phyloP scores from a whole-genome alignment of 1,140 invertebrate species.

The Kradibia gibbosae region DNA sequence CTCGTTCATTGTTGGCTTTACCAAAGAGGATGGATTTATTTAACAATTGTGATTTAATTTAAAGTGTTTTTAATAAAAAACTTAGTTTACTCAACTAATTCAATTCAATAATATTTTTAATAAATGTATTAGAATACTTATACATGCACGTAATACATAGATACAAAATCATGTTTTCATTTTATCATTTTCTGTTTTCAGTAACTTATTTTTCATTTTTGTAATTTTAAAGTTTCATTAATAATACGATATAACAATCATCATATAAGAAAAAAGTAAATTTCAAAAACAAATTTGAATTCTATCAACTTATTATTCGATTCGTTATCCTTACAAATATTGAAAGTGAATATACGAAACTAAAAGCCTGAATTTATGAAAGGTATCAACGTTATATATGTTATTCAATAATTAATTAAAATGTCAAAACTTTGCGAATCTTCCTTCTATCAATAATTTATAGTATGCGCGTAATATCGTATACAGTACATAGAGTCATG shows the following conservation, averaged over 20 bases:
- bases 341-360: background rate
- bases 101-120: background rate
- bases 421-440: background rate
- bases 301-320: background rate
- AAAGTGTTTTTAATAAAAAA: background rate
- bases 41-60: slow-evolving; percentile 39
- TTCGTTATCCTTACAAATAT: background rate
- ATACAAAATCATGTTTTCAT: no score
- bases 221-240: background rate
- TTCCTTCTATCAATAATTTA: slow-evolving; percentile 30
- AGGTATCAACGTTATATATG: background rate
- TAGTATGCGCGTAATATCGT: slow-evolving; percentile 32
- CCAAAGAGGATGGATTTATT: background rate
- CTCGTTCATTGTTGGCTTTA: slow-evolving; percentile 26
- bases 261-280: no score
- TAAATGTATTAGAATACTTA: no score
- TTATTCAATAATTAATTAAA: slow-evolving; percentile 26
- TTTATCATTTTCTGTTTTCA: no score
- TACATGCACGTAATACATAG: no score
- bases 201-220: background rate
- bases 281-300: background rate
- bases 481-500: background rate
- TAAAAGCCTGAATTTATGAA: slow-evolving; percentile 11
- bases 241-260: background rate
- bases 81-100: background rate